These are phyloP conservation scores for Lanius ludovicianus DNA, from an alignment of 2,113 vertebrate genomes.

Conservation along the genomic window DNA sequence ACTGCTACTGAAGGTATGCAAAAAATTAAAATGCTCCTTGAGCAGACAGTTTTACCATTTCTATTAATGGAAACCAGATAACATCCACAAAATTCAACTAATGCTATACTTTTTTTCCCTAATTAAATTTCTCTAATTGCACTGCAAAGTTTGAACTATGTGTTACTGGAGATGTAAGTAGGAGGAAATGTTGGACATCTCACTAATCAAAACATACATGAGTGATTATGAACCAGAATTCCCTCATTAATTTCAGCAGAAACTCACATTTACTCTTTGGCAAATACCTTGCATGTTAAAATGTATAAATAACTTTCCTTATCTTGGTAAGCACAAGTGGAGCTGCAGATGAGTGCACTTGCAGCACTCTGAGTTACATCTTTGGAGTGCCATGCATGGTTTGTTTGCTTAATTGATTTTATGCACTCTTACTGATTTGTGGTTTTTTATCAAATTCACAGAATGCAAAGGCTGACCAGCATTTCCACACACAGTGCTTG, in stretches of 20 bases:
- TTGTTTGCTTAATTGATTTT: constrained; percentile 71
- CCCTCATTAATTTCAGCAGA: constrained; percentile 29
- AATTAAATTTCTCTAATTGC: constrained; percentile 29
- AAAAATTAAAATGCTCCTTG: background rate
- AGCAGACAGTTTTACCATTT: background rate
- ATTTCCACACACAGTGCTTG: background rate
- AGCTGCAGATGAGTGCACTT: constrained; percentile 10
- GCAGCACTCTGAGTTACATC: constrained; percentile 25
- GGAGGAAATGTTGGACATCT: constrained; percentile 17
- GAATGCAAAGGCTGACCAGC: constrained; percentile 59
- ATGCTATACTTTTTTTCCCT: background rate
- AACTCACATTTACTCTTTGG: background rate
- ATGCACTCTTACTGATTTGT: constrained; percentile 36
- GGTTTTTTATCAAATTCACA: constrained; percentile 42
- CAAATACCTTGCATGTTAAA: constrained; percentile 15
- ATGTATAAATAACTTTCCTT: background rate
- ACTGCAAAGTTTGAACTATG: background rate
- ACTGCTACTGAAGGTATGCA: background rate
- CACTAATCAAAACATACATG: constrained; percentile 24
- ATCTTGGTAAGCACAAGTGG: constrained; percentile 16
- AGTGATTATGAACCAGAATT: constrained; percentile 19
- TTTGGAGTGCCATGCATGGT: background rate
- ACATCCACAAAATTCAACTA: background rate
- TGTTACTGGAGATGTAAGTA: background rate
- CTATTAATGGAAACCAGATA: background rate